Base-by-base conservation (phyloP, 2,888 invertebrate genomes). In the Drosophila barbarae region DNA sequence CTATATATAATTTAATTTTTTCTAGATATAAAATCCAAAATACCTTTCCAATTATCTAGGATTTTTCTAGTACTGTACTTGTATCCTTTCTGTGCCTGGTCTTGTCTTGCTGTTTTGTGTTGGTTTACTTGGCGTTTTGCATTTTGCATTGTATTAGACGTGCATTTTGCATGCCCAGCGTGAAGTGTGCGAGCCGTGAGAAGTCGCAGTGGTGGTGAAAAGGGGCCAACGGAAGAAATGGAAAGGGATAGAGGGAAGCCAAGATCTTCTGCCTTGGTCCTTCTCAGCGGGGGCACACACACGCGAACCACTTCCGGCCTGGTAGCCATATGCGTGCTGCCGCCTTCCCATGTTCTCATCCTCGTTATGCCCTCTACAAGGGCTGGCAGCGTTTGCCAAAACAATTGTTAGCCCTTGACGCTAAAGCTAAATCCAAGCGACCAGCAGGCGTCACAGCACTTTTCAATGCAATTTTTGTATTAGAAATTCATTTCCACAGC, bases 111-210 rank as follows among this genome's bases (percentile, higher is more conserved):
- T 38, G 68, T 47, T 60, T 41, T 38, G 32, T 52, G 51, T 36
- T 61, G 55, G 59, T 53, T 52, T 61, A 69, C 47, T 61, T 67
- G 76, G 74, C 74, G 71, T 82, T 83, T 80, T 81, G 70, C 75
- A 75, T 70, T 82, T 76, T 71, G 82, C 79, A 77, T 81, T 84
- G 82, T 84, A 80, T 84, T 83, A 80, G 81, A 83, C 78, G 84
- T 81, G 59, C 85, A 83, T 83, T 68, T 84, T 81, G 81, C 84
- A 76, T 82, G 79, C 79, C 70, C 79, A 82, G 82, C 83, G 75
- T 78, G 77, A 79, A 81, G 67, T 75, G 74, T 71, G 46, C 53
- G 46, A 32, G 44, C 58, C 58, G 59, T 57, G 59, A 57, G 71
- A 61, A 66, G 77, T 76, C 70, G 77, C 69, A 68, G 75, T 65